Percentiles rank a stretch among this genome's conserved stretches.
phyloP scores from a whole-genome alignment of 2,113 vertebrate genomes.

The Chaenogobius annularis region DNA sequence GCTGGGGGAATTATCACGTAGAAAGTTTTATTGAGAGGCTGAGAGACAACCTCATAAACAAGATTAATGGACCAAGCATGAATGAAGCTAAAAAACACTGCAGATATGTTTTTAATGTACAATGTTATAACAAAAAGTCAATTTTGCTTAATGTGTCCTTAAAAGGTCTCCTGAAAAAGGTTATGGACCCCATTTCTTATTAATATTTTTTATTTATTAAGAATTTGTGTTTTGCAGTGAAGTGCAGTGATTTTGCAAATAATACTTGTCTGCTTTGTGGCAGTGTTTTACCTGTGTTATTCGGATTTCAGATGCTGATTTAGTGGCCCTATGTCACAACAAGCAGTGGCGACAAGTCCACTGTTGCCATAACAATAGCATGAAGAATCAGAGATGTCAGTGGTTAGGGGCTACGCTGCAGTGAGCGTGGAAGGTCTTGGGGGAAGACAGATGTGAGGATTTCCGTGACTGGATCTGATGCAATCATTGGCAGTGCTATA shows the following conservation, averaged over 20 bases:
- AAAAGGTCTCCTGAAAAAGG: too few relatives aligned
- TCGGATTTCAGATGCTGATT: conserved; percentile 17
- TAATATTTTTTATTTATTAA: background rate
- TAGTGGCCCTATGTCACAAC: background rate
- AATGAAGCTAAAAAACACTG: too few relatives aligned
- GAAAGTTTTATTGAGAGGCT: too few relatives aligned
- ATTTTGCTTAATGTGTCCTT: too few relatives aligned
- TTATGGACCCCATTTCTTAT: too few relatives aligned
- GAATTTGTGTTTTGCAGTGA: too few relatives aligned
- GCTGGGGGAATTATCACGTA: too few relatives aligned
- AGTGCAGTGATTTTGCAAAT: background rate
- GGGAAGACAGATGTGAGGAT: conserved; percentile 12
- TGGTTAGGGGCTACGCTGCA: conserved; percentile 4
- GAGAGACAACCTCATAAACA: too few relatives aligned
- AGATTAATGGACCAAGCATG: too few relatives aligned
- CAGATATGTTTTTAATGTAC: too few relatives aligned
- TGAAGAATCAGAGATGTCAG: conserved; percentile 3
- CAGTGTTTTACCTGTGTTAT: background rate
- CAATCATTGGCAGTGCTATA: background rate
- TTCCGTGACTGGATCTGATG: conserved; percentile 15
- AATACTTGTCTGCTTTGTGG: background rate
- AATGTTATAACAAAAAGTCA: too few relatives aligned
- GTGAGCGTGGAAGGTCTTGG: background rate
- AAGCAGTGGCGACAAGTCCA: background rate
- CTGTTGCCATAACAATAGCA: background rate